Conservation (phyloP, 2,888 invertebrate species). For the Thalpophila matura region DNA sequence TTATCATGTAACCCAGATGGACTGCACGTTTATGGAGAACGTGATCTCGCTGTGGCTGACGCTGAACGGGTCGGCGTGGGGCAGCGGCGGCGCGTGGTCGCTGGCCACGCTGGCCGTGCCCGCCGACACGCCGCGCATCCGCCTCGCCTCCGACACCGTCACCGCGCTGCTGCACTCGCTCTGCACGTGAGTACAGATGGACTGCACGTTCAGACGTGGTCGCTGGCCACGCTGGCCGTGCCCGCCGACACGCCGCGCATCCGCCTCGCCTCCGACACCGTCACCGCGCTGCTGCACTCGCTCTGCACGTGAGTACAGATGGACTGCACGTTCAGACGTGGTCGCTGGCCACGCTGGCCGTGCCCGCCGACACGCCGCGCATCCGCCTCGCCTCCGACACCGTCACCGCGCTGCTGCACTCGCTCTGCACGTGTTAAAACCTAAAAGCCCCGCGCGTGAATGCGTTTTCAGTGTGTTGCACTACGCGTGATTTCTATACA, state of each 20-base stretch:
- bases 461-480: no score
- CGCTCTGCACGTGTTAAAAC: constrained; percentile 81
- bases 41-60: constrained; percentile 97
- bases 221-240: constrained; percentile 78
- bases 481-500: no score
- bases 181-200: constrained; percentile 74
- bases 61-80: constrained; percentile 92
- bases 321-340: no score
- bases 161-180: constrained; percentile 80
- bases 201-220: no score
- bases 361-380: constrained; percentile 86
- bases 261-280: constrained; percentile 85
- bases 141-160: constrained; percentile 86
- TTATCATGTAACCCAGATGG: constrained; percentile 84
- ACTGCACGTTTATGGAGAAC: constrained; percentile 95
- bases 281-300: constrained; percentile 79
- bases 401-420: constrained; percentile 80
- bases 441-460: no score
- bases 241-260: constrained; percentile 87
- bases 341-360: constrained; percentile 79
- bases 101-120: constrained; percentile 81
- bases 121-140: constrained; percentile 85
- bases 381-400: constrained; percentile 86
- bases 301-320: constrained; percentile 77
- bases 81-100: constrained; percentile 81